Percentiles rank a stretch among this genome's conserved stretches.
phyloP scores from a whole-genome alignment of 1,140 invertebrate genomes.

The Lucilia cuprina region DNA sequence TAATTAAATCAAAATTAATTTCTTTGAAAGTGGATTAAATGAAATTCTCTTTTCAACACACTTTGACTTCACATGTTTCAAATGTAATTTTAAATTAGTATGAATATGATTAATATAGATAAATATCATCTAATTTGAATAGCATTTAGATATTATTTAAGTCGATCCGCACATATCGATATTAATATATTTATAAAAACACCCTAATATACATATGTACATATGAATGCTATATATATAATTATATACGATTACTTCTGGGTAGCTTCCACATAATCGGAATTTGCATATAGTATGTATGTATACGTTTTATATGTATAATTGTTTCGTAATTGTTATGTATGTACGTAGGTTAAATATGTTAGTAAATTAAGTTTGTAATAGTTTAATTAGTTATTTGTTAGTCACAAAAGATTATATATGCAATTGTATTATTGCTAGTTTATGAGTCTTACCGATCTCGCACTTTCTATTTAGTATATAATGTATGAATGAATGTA shows the following conservation, averaged over 20 bases:
- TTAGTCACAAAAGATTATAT: constrained; percentile 31
- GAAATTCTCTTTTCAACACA: too few relatives aligned
- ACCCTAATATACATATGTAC: background rate
- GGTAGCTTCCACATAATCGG: constrained; percentile 28
- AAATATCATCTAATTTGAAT: too few relatives aligned
- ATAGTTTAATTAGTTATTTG: constrained; percentile 32
- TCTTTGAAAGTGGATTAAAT: too few relatives aligned
- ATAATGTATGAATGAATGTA: constrained; percentile 30
- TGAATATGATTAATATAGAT: too few relatives aligned
- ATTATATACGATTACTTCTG: background rate
- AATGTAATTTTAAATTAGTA: too few relatives aligned
- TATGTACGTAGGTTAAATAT: background rate
- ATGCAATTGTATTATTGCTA: constrained; percentile 18
- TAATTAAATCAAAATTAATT: too few relatives aligned
- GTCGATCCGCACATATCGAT: too few relatives aligned
- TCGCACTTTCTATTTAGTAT: background rate
- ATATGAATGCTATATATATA: background rate
- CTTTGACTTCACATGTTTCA: too few relatives aligned
- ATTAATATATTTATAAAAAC: too few relatives aligned
- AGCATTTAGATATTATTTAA: too few relatives aligned
- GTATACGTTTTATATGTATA: too few relatives aligned
- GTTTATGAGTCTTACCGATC: background rate
- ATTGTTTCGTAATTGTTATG: too few relatives aligned
- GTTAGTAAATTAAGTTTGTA: constrained; percentile 34
- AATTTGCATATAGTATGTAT: constrained; percentile 12